A percentile compares a stretch with the other conserved stretches of the same genome.
phyloP scores from a whole-genome alignment of 2,888 invertebrate species.

The Drosophila histrio region DNA sequence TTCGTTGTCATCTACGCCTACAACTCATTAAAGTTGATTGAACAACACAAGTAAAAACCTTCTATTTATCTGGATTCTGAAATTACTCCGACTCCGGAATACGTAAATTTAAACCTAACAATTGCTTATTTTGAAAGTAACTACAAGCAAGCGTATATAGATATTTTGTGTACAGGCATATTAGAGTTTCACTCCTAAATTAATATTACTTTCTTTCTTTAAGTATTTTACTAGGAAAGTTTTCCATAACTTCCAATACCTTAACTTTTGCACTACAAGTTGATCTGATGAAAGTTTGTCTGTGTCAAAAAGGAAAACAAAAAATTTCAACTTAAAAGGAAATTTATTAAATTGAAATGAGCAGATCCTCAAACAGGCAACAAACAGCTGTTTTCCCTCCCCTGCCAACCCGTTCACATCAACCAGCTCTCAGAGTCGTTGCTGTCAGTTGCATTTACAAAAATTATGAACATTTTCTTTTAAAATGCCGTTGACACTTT shows the following conservation, averaged over 20 bases:
- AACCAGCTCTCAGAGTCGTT: constrained; percentile 16
- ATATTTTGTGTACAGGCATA: no score
- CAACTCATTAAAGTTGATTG: constrained; percentile 59
- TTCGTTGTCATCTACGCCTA: constrained; percentile 22
- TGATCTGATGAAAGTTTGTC: constrained; percentile 17
- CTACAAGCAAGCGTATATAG: no score
- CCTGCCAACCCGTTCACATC: background rate
- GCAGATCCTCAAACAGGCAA: background rate
- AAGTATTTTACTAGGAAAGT: background rate
- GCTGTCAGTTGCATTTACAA: constrained; percentile 58
- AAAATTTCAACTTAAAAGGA: constrained; percentile 5
- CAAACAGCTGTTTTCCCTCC: constrained; percentile 1
- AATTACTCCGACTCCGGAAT: background rate
- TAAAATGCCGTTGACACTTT: constrained; percentile 57
- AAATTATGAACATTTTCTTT: constrained; percentile 53
- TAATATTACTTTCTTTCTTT: no score
- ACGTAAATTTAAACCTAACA: background rate
- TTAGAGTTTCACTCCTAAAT: no score
- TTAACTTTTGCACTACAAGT: background rate
- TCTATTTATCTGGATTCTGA: background rate
- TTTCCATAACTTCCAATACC: background rate
- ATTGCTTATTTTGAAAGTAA: background rate
- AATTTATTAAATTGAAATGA: constrained; percentile 35
- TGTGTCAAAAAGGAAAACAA: constrained; percentile 6
- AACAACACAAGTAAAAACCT: constrained; percentile 6